phyloP scores from a whole-genome alignment of 2,797 vertebrate species.

The Pelobates cultripes region DNA sequence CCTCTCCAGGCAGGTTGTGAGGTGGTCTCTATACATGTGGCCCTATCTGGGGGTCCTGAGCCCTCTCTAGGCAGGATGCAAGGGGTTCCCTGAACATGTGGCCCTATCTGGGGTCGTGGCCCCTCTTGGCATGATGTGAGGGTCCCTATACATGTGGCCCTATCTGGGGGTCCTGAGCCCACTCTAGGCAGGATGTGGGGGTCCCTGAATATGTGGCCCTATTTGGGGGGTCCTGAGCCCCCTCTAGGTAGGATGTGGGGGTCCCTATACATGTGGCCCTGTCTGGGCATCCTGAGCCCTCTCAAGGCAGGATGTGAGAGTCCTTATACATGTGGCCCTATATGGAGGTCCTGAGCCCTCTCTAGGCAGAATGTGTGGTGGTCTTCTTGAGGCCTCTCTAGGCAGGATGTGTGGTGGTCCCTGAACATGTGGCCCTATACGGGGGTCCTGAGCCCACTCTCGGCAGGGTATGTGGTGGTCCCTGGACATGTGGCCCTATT shows the following conservation, averaged over 20 bases:
- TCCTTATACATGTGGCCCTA: not conserved
- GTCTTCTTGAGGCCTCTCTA: too few species aligned
- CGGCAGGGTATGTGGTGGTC: not conserved
- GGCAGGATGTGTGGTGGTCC: not conserved
- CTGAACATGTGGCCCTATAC: too few species aligned
- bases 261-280: not conserved
- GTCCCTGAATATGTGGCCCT: not conserved
- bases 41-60: not conserved
- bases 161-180: not conserved
- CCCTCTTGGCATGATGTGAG: too few species aligned
- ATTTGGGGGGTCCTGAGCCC: not conserved
- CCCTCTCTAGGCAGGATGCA: not conserved
- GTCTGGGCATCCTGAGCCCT: not conserved
- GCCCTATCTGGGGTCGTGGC: not conserved
- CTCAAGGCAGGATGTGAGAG: too few species aligned
- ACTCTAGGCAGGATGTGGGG: not conserved
- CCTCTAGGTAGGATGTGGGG: not conserved
- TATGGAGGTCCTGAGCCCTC: not conserved
- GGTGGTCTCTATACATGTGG: not conserved
- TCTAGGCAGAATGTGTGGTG: not conserved
- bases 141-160: not conserved
- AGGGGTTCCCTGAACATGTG: not conserved
- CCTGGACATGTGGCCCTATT: not conserved
- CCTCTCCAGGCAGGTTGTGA: too few species aligned
- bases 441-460: too few species aligned